Evolutionary conservation across 2,113 vertebrate species (phyloP), one percentile per base, ranked within the genome.

Genomic region (Thoracochromis brauschi): DNA sequence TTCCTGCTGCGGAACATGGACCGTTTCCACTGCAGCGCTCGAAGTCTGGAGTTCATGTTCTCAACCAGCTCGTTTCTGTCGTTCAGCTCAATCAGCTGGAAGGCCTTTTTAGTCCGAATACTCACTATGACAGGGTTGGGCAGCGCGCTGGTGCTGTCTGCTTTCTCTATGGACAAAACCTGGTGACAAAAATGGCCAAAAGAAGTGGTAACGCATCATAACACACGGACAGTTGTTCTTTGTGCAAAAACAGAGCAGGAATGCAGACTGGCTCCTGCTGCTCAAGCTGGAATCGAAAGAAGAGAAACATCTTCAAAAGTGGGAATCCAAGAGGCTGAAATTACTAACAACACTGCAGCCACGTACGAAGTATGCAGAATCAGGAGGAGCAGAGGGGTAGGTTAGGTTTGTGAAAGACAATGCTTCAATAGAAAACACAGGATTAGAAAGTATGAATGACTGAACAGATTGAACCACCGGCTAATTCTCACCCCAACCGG

Each of bases 71-170:
- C 90, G 3, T 99, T 97, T 11, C 98, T 90, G 71, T 97, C 96
- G 89, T 93, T 95, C 87, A 99, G 96, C 88, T 99, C 98, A 24
- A 99, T 99, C 89, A 99, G 97, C 96, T 99, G 99, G 95, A 99
- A 99, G 10, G 98, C 99, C 49, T 94, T 97, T 93, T 98, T 98
- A 29, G 97, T 97, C 57, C 97, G 95, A 78, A 99, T 85, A 42
- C 98, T 99, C 83, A 99, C 89, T 9, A 99, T 98, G 89, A 99
- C 96, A 4, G 98, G 98, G 78, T 97, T 97, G 1, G 98, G 98
- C 9, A 99, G 97, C 47, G 95, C 89, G n/a, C 95, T 96, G 1
- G 97, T 99, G 96, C 97, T 98, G 90, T 99, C 98, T 42, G 98
- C 97, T 86, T 98, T 99, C 92, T 99, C 98, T 29, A 99, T 96